Conservation (phyloP, 2,888 invertebrate species). For the Pollenia griseotomentosa region DNA sequence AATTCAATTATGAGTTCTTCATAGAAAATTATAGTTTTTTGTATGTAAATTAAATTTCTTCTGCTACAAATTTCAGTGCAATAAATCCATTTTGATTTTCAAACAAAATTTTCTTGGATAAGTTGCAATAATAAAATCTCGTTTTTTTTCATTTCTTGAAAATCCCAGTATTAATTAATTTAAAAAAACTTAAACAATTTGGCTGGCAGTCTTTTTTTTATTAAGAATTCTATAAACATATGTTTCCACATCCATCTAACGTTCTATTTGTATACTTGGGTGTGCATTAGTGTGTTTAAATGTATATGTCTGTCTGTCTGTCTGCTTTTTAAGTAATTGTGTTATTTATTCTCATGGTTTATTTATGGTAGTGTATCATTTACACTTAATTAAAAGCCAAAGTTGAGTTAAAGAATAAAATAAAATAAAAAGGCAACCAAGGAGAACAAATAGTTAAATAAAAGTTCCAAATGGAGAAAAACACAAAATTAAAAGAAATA, state of each 20-base stretch:
- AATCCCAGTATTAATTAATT: conserved; percentile 50
- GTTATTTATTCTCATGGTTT: conserved; percentile 69
- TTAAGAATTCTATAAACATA: conserved; percentile 43
- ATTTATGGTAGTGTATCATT: conserved; percentile 74
- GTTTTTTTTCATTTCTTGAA: not conserved
- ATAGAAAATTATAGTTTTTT: not conserved
- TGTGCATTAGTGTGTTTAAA: not conserved
- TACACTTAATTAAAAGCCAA: conserved; percentile 74
- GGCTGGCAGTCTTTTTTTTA: conserved; percentile 31
- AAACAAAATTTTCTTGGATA: not conserved
- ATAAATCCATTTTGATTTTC: not conserved
- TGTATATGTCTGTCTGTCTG: not conserved
- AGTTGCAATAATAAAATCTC: not conserved
- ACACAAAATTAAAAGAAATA: conserved; percentile 68
- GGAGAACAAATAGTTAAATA: conserved; percentile 18
- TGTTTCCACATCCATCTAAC: conserved; percentile 44
- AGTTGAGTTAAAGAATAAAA: conserved; percentile 59
- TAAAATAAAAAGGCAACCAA: conserved; percentile 36
- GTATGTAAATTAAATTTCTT: not conserved
- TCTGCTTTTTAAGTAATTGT: conserved; percentile 40
- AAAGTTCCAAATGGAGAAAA: conserved; percentile 19
- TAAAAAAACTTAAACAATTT: conserved; percentile 47
- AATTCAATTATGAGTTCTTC: too few species aligned
- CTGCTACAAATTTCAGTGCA: not conserved
- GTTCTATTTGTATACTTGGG: not conserved